Conservation (phyloP, 2,888 invertebrate genomes). For the Drosophila longiperda region DNA sequence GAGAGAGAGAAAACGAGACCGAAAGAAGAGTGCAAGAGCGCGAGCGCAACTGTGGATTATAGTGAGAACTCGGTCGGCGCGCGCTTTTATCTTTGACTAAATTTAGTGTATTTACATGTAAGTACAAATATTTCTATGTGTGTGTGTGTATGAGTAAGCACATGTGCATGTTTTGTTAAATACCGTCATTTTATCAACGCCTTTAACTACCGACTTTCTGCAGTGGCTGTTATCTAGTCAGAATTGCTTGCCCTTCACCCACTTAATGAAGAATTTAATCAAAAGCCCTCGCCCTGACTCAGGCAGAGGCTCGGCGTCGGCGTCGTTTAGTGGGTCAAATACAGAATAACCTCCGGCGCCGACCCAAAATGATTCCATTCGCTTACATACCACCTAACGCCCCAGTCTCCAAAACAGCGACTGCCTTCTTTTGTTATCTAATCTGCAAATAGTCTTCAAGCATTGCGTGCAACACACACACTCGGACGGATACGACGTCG, state of each 20-base stretch:
- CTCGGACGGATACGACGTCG: neutral
- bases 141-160: slow-evolving; percentile 6
- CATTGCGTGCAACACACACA: slow-evolving; percentile 39
- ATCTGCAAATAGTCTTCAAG: slow-evolving; percentile 43
- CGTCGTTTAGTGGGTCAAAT: slow-evolving; percentile 55
- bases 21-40: slow-evolving; percentile 25
- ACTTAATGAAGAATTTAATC: slow-evolving; percentile 52
- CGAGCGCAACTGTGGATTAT: slow-evolving; percentile 19
- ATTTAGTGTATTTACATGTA: slow-evolving; percentile 46
- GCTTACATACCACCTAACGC: neutral
- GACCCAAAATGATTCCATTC: slow-evolving; percentile 32
- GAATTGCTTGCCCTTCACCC: slow-evolving; percentile 68
- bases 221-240: slow-evolving; percentile 27
- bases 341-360: slow-evolving; percentile 48
- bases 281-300: slow-evolving; percentile 8
- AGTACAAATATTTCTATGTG: slow-evolving; percentile 29
- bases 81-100: slow-evolving; percentile 44
- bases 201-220: slow-evolving; percentile 32
- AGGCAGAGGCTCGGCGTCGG: slow-evolving; percentile 2
- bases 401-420: neutral
- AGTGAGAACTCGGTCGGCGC: slow-evolving; percentile 33
- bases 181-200: slow-evolving; percentile 34
- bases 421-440: slow-evolving; percentile 43
- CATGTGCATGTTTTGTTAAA: slow-evolving; percentile 8
- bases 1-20: slow-evolving; percentile 29